Conservation (phyloP, 2,113 vertebrate genomes). For the Siniperca knerii region DNA sequence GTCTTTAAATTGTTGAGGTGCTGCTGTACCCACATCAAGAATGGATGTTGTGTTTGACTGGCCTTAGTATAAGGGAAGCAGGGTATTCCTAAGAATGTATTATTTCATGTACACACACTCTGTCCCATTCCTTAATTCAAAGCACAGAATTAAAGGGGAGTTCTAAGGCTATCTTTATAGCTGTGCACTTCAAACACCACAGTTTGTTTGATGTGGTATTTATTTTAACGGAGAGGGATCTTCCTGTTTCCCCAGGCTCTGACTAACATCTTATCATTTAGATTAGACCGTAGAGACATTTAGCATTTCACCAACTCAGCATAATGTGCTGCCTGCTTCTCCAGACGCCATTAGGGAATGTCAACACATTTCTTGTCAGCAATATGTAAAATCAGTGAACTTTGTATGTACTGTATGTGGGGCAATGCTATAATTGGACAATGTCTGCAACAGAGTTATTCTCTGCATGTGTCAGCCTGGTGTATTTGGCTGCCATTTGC, state of each 20-base stretch:
- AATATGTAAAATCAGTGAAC: conserved; percentile 64
- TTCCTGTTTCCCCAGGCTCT: conserved; percentile 59
- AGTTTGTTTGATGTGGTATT: conserved; percentile 69
- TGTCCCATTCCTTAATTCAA: conserved; percentile 25
- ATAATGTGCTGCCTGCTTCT: conserved; percentile 62
- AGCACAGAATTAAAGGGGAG: conserved; percentile 44
- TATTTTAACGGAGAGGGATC: conserved; percentile 53
- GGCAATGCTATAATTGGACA: conserved; percentile 40
- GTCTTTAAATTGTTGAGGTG: neutral
- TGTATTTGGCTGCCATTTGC: conserved; percentile 39
- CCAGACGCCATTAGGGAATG: conserved; percentile 63
- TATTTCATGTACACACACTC: conserved; percentile 31
- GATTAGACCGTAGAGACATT: conserved; percentile 66
- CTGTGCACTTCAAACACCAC: conserved; percentile 61
- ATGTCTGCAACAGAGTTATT: conserved; percentile 31
- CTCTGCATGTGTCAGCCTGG: conserved; percentile 37
- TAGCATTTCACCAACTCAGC: conserved; percentile 75
- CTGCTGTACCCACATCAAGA: conserved; percentile 12
- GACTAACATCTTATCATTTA: conserved; percentile 74
- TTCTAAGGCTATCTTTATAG: conserved; percentile 37
- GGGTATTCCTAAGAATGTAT: neutral
- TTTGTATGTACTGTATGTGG: conserved; percentile 35
- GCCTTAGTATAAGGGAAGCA: neutral
- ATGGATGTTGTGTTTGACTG: neutral
- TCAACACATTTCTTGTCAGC: conserved; percentile 67